phyloP scores from a whole-genome alignment of 2,888 invertebrate genomes.

The Metellina segmentata region DNA sequence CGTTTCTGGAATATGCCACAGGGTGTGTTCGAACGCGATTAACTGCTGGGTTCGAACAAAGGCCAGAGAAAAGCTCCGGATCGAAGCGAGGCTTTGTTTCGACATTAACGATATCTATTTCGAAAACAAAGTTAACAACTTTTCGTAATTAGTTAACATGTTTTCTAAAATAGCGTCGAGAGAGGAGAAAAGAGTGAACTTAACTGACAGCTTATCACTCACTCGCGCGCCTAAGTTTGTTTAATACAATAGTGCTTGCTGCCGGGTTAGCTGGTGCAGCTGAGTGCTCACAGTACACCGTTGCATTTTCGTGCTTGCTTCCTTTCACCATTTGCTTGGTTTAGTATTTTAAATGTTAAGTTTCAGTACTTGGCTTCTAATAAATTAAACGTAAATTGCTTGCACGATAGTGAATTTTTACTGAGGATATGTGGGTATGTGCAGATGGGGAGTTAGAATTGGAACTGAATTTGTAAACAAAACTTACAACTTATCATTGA shows the following conservation, averaged over 20 bases:
- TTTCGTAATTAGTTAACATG: constrained; percentile 2
- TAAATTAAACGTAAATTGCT: not conserved
- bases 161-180: not conserved
- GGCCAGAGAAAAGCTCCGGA: not conserved
- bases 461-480: no score
- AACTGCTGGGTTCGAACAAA: not conserved
- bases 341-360: not conserved
- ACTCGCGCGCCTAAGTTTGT: not conserved
- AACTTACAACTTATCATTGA: no score
- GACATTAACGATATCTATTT: not conserved
- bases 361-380: not conserved
- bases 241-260: not conserved
- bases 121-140: constrained; percentile 23
- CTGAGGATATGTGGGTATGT: no score
- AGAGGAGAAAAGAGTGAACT: not conserved
- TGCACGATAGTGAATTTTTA: no score
- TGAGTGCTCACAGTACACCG: not conserved
- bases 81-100: not conserved
- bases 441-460: no score
- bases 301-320: not conserved
- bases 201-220: not conserved
- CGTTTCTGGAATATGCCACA: not conserved
- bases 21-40: constrained; percentile 41
- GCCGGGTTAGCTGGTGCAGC: not conserved
- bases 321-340: not conserved